phyloP scores from a whole-genome alignment of 2,113 vertebrate species.

The Melanocharis versteri region DNA sequence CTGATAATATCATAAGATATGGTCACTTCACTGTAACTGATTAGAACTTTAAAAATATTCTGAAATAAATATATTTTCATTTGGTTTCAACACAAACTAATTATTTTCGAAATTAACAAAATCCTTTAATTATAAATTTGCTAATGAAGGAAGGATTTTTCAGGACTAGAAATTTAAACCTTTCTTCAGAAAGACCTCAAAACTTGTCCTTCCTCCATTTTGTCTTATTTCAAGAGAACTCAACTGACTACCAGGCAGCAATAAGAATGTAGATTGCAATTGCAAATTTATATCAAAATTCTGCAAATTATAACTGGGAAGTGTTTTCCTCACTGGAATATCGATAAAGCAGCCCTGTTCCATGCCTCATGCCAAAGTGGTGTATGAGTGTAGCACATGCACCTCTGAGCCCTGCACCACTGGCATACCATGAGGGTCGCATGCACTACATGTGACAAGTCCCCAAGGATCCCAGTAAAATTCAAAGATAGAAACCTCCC shows the following conservation, averaged over 20 bases:
- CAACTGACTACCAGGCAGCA: not conserved
- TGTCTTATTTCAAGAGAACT: not conserved
- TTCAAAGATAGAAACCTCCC: not conserved
- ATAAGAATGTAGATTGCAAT: not conserved
- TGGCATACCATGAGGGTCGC: not conserved
- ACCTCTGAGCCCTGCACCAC: not conserved
- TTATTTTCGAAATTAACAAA: not conserved
- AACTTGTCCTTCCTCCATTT: not conserved
- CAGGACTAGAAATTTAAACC: not conserved
- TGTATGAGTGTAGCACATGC: fast-evolving
- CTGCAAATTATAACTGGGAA: not conserved
- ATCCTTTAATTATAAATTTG: not conserved
- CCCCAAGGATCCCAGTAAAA: not conserved
- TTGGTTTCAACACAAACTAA: not conserved
- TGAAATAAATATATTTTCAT: not conserved
- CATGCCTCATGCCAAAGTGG: not conserved
- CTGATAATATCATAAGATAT: not conserved
- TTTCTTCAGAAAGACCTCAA: not conserved
- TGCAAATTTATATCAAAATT: not conserved
- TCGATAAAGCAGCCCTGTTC: not conserved
- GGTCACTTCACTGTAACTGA: not conserved
- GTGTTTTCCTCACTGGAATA: not conserved
- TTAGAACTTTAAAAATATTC: not conserved
- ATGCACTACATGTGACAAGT: not conserved
- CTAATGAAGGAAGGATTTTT: not conserved